Percentiles rank a stretch among this genome's conserved stretches.
Conservation (phyloP, 2,113 vertebrate genomes). For the Bujurquina vittata region DNA sequence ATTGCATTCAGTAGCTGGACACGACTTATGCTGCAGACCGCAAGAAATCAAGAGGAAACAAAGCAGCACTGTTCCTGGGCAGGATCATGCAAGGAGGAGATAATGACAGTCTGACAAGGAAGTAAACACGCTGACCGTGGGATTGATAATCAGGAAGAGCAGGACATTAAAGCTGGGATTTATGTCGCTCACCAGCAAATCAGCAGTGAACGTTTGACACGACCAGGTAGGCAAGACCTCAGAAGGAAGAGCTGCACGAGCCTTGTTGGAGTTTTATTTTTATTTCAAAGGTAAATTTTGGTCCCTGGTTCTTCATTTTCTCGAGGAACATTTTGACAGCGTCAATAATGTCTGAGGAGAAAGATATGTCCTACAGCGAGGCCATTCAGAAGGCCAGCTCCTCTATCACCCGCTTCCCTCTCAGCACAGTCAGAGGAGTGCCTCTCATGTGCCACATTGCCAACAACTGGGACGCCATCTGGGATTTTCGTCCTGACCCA, state of each 20-base stretch:
- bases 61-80: not conserved
- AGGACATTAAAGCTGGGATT: not conserved
- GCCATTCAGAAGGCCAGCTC: conserved; percentile 48
- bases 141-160: not conserved
- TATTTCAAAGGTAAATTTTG: not conserved
- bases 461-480: conserved; percentile 75
- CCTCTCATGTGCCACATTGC: conserved; percentile 75
- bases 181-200: not conserved
- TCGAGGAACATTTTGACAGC: not conserved
- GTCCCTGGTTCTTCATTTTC: not conserved
- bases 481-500: conserved; percentile 77
- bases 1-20: conserved; percentile 7
- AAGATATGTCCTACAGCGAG: conserved; percentile 50
- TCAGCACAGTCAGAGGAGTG: conserved; percentile 69
- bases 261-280: not conserved
- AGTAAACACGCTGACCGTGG: not conserved
- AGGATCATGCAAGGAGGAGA: not conserved
- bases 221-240: not conserved
- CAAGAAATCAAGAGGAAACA: conserved; percentile 6
- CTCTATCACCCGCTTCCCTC: conserved; percentile 68
- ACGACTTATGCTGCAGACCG: not conserved
- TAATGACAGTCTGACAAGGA: conserved; percentile 10
- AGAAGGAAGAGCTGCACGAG: not conserved
- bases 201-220: conserved; percentile 22
- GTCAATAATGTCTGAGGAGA: conserved; percentile 53